Conservation (phyloP, 2,888 invertebrate species). For the Scaptomyza tumidula region DNA sequence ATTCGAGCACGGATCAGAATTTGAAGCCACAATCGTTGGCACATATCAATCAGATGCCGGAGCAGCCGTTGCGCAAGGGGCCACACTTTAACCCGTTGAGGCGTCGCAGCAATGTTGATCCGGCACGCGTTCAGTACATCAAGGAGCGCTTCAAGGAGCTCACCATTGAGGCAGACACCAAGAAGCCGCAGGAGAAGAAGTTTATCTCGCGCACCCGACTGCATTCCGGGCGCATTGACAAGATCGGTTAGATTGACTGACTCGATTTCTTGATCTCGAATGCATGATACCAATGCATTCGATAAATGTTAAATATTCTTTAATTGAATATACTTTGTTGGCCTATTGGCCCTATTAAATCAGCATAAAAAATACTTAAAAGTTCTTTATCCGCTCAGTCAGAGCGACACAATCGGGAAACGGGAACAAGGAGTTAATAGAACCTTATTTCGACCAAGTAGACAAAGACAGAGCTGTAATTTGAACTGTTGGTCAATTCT, state of each 20-base stretch:
- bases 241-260: slow-evolving; percentile 40
- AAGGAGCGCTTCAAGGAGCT: slow-evolving; percentile 51
- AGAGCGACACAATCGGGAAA: neutral
- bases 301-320: slow-evolving; percentile 24
- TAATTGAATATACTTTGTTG: slow-evolving; percentile 25
- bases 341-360: slow-evolving; percentile 21
- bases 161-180: slow-evolving; percentile 30
- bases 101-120: slow-evolving; percentile 57
- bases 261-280: neutral
- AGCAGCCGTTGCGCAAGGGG: slow-evolving; percentile 29
- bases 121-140: slow-evolving; percentile 54
- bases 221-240: slow-evolving; percentile 60
- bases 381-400: too few species aligned
- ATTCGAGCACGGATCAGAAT: neutral
- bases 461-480: neutral
- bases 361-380: neutral
- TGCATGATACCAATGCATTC: neutral
- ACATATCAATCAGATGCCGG: slow-evolving; percentile 12
- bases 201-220: slow-evolving; percentile 54
- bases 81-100: slow-evolving; percentile 47
- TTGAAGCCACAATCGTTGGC: slow-evolving; percentile 18
- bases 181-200: slow-evolving; percentile 43
- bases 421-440: neutral
- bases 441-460: neutral
- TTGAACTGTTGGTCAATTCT: neutral